These are phyloP conservation scores for Sycophaga agraensis DNA, from an alignment of 1,140 invertebrate genomes.

Conservation along the genomic window DNA sequence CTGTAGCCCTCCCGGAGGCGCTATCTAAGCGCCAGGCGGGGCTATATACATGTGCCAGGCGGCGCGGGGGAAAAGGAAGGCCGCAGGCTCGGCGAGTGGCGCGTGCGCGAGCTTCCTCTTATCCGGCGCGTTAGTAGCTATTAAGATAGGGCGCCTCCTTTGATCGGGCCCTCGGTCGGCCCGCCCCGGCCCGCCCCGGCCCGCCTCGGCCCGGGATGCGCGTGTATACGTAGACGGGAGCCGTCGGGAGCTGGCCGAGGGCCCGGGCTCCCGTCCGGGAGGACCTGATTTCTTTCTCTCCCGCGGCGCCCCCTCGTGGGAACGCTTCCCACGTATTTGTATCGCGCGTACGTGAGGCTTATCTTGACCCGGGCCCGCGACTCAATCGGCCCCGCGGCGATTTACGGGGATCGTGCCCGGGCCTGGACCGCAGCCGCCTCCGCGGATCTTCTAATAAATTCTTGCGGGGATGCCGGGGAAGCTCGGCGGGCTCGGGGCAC, in stretches of 20 bases:
- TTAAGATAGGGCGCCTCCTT: slow-evolving; percentile 5
- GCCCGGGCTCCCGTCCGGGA: no score
- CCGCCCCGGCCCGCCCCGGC: no score
- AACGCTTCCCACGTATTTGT: slow-evolving; percentile 44
- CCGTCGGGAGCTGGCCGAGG: no score
- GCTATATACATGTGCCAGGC: no score
- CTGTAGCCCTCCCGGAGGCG: no score
- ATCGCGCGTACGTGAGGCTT: slow-evolving; percentile 3
- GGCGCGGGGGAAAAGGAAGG: no score
- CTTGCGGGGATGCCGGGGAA: neutral
- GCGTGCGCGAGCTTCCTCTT: neutral
- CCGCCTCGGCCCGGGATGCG: no score
- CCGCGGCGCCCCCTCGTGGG: no score
- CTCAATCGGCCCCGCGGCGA: slow-evolving; percentile 26
- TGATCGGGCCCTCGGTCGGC: neutral
- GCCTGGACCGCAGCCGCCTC: neutral
- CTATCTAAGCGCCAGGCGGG: no score
- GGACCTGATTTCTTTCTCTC: slow-evolving; percentile 8
- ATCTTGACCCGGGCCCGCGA: slow-evolving; percentile 23
- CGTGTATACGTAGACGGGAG: no score
- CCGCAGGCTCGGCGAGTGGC: no score
- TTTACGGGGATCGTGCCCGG: slow-evolving; percentile 34
- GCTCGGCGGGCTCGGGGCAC: no score
- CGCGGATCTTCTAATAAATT: slow-evolving; percentile 19
- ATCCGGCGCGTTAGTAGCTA: slow-evolving; percentile 7